A percentile compares a stretch with the other conserved stretches of the same genome.
phyloP scores from a whole-genome alignment of 2,113 vertebrate genomes.

The Xyliphius kryptos region DNA sequence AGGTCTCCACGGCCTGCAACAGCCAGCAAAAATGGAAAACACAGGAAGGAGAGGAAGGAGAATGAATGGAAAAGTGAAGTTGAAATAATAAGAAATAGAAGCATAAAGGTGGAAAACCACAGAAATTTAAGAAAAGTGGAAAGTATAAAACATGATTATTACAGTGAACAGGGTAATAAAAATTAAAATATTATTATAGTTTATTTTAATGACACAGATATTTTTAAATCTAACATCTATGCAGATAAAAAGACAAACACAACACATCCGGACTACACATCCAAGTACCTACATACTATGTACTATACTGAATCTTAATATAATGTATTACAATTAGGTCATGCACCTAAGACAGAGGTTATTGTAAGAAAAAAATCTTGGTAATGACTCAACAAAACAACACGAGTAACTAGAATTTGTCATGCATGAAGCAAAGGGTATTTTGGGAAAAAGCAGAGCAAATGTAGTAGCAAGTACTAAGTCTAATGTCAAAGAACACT shows the following conservation, averaged over 20 bases:
- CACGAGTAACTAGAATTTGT: constrained; percentile 18
- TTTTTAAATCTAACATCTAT: constrained; percentile 23
- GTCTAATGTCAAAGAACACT: too few relatives aligned
- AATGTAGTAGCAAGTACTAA: too few relatives aligned
- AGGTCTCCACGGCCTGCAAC: constrained; percentile 84
- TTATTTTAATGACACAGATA: constrained; percentile 11
- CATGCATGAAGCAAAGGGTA: constrained; percentile 18
- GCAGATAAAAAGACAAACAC: constrained; percentile 12
- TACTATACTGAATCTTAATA: constrained; percentile 1
- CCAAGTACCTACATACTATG: constrained; percentile 8
- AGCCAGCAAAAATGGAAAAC: neutral
- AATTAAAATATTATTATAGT: constrained; percentile 29
- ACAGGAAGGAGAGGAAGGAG: neutral
- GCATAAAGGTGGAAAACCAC: neutral
- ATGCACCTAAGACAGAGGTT: constrained; percentile 24
- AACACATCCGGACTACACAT: constrained; percentile 20
- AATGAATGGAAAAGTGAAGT: neutral
- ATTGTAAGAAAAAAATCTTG: constrained; percentile 1
- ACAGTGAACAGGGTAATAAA: constrained; percentile 33
- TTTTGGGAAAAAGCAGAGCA: neutral
- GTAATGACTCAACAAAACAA: constrained; percentile 3
- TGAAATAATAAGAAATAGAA: constrained; percentile 2
- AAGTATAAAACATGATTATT: neutral
- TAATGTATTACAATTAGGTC: constrained; percentile 26
- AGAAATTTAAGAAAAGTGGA: neutral